Base-by-base conservation (phyloP, 2,797 vertebrate genomes). In the Kryptopterus vitreolus region DNA sequence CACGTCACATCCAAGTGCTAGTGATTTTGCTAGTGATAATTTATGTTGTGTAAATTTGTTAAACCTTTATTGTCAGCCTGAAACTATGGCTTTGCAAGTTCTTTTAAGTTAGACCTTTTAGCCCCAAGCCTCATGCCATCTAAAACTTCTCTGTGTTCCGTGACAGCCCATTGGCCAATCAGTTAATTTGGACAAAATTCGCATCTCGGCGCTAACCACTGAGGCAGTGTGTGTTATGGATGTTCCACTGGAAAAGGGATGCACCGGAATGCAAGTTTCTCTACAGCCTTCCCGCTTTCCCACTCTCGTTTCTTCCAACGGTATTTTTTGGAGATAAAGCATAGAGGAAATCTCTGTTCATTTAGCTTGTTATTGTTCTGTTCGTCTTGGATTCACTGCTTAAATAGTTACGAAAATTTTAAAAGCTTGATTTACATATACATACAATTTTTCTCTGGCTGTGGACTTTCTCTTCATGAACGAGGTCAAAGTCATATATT, bases 331-430 rank as follows among this genome's bases (percentile, higher is more conserved):
- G 31, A 65, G 31, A 35, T 10, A 18, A 31, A 22, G 26, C 31
- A 48, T 20, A 31, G 68, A 71, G 31, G 18, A 10, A 71, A 33
- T 31, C 48, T 71, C 43, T 68, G n/a, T 68, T 48, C n/a, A 1
- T 31, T 63, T 35, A 22, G 48, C 65, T 68, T 68, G 65, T 48
- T 68, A 68, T 68, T 68, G 7, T 48, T 68, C 43, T 68, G 65
- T n/a, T 48, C 18, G 10, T 33, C 68, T 53, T 71, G 48, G 68
- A 20, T 52, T 53, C 26, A 24, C 52, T 71, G 48, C 68, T 22
- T 29, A 22, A 33, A 50, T 69, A 29, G 43, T 69, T 48, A 48
- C 38, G 16, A 26, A 29, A 18, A 10, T 24, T 70, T 50, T 3
- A 0, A 70, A 7, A 50, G 69, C 22, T 8, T 71, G 43, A 65